phyloP scores from a whole-genome alignment of 2,797 vertebrate genomes.

The Microctenopoma steveboyesi region DNA sequence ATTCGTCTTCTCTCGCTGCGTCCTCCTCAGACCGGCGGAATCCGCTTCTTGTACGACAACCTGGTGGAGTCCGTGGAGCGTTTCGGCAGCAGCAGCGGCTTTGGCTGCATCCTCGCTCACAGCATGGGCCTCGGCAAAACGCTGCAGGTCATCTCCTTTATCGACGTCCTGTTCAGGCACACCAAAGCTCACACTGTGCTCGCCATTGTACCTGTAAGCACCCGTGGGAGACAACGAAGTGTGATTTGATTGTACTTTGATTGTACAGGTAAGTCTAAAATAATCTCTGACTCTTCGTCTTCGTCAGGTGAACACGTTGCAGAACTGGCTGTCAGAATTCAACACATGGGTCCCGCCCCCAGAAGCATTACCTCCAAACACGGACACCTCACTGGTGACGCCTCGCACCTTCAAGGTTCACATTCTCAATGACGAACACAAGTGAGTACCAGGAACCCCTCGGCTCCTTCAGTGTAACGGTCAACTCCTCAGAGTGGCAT shows the following conservation, averaged over 20 bases:
- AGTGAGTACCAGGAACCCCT: constrained; percentile 77
- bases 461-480: not conserved
- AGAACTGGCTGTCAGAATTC: constrained; percentile 98
- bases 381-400: constrained; percentile 82
- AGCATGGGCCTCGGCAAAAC: constrained; percentile 99
- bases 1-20: not conserved
- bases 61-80: constrained; percentile 93
- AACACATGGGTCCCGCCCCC: constrained; percentile 93
- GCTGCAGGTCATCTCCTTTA: constrained; percentile 96
- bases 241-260: not conserved
- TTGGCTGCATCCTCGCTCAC: constrained; percentile 97
- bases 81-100: constrained; percentile 91
- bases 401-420: constrained; percentile 94
- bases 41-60: constrained; percentile 98
- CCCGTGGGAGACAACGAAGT: not conserved
- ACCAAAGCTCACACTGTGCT: constrained; percentile 95
- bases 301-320: constrained; percentile 92
- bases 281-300: not conserved
- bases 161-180: constrained; percentile 93
- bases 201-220: constrained; percentile 96
- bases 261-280: not conserved
- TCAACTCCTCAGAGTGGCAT: not conserved
- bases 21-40: constrained; percentile 89
- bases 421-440: constrained; percentile 98
- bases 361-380: constrained; percentile 87